Evolutionary conservation across 2,888 invertebrate genomes (phyloP).

Genomic region (Pherbina coryleti): DNA sequence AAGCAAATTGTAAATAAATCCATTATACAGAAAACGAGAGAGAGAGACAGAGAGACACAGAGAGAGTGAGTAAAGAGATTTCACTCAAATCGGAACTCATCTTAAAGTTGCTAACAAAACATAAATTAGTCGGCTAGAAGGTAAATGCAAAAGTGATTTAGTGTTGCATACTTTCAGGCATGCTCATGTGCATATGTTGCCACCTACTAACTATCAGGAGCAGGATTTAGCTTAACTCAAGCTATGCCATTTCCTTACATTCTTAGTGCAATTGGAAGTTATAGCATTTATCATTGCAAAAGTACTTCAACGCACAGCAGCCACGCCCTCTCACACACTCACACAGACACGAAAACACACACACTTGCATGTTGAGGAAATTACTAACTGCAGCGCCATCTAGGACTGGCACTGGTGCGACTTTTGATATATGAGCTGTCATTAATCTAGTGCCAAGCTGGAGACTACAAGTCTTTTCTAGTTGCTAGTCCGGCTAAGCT

Average conservation of each 20-base stretch:
- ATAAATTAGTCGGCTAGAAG: background rate
- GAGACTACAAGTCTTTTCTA: slow-evolving; percentile 18
- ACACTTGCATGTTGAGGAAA: background rate
- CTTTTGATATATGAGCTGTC: slow-evolving; percentile 46
- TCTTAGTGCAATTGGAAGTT: slow-evolving; percentile 21
- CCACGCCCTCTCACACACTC: slow-evolving; percentile 2
- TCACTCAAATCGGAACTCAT: too few species aligned
- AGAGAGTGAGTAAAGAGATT: too few species aligned
- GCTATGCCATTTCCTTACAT: background rate
- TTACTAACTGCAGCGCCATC: slow-evolving; percentile 23
- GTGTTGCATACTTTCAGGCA: background rate
- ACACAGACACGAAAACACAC: background rate
- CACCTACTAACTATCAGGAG: too few species aligned
- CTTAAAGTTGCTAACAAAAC: background rate
- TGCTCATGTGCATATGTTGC: background rate
- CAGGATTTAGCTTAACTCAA: background rate
- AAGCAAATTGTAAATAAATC: background rate
- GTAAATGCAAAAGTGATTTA: background rate
- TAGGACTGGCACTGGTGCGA: background rate
- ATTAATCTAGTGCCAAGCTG: slow-evolving; percentile 41
- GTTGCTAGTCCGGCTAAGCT: background rate
- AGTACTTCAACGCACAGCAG: slow-evolving; percentile 10
- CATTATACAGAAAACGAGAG: too few species aligned
- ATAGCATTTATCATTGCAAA: slow-evolving; percentile 30
- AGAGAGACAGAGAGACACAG: too few species aligned